Evolutionary conservation across 2,797 vertebrate species (phyloP), one percentile per base, ranked within the genome.

Genomic region (Salarias fasciatus): DNA sequence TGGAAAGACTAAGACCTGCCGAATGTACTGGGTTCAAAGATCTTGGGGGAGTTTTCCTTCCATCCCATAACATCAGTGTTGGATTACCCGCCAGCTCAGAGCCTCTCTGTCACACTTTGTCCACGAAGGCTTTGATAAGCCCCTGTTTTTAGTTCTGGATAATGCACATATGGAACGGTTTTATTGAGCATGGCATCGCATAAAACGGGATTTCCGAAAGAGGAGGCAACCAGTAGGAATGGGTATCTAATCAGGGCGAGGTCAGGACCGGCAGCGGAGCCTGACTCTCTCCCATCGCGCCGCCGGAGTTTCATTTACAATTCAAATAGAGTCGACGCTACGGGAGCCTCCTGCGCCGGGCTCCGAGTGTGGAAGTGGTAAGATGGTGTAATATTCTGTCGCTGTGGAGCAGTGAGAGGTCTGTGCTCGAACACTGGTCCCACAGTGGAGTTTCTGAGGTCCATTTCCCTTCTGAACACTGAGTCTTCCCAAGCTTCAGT

Each of bases 161-260:
- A 80, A 85, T 56, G 43, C 75, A 87, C 87, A 90, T 83, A 77
- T 85, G 88, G 83, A 84, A 86, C 69, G 76, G 65, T 86, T 92
- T 80, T 77, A 83, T 90, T 68, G 80, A 84, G 80, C 83, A 83
- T 72, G 69, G 81, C 73, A 84, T 83, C 85, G 82, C 71, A 75
- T 82, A 73, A 75, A 79, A 86, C 75, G 76, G 80, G 80, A 87
- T 87, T 89, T 91, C 75, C 55, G 67, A 75, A 76, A 80, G 75
- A 66, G 63, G 64, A 77, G 81, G 75, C 58, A 61, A 59, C 58
- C 38, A 7, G 62, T 63, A 66, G 67, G 58, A 80, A 68, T 61
- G 67, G 59, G 31, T 72, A 71, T 84, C 72, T 67, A 73, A 80
- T 80, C 72, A 58, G 52, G 45, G 36, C 54, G 41, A 53, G 63